Evolutionary conservation across 1,140 invertebrate species (phyloP).

Genomic region (Drosophila tsacasi): DNA sequence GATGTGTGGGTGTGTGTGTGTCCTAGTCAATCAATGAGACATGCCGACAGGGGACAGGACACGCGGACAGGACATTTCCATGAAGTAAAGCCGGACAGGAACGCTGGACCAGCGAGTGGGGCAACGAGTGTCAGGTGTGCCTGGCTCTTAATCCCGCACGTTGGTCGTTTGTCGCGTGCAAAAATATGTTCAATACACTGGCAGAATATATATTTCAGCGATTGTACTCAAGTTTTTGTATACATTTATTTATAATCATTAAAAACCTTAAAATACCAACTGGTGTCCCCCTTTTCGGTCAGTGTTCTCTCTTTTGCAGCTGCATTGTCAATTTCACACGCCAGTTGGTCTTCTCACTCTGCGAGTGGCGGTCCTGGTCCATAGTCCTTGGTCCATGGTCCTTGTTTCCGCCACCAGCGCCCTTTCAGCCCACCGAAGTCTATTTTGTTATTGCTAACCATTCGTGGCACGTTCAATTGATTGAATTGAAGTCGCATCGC

Average conservation of each 20-base stretch:
- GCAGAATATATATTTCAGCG: neutral
- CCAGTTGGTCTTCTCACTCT: slow-evolving; percentile 51
- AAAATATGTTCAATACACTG: slow-evolving; percentile 62
- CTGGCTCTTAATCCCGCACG: slow-evolving; percentile 68
- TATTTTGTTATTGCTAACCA: slow-evolving; percentile 77
- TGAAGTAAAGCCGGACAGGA: slow-evolving; percentile 21
- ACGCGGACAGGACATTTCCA: slow-evolving; percentile 40
- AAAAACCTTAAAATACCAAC: neutral
- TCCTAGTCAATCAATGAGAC: slow-evolving; percentile 70
- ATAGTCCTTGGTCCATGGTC: slow-evolving; percentile 14
- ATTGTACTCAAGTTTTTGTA: neutral
- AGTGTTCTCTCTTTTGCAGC: slow-evolving; percentile 32
- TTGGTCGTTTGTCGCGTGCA: slow-evolving; percentile 74
- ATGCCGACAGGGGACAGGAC: slow-evolving; percentile 21
- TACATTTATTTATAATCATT: neutral
- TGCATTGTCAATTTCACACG: slow-evolving; percentile 80
- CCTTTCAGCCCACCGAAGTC: slow-evolving; percentile 16
- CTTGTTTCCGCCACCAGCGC: slow-evolving; percentile 1
- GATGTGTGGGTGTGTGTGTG: slow-evolving; percentile 14
- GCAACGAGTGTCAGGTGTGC: slow-evolving; percentile 41
- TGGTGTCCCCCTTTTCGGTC: neutral
- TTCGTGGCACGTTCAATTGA: slow-evolving; percentile 82
- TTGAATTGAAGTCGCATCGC: slow-evolving; percentile 77
- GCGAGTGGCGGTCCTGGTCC: slow-evolving; percentile 12
- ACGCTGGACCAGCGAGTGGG: slow-evolving; percentile 9